phyloP scores from a whole-genome alignment of 2,888 invertebrate species.

The Hipparchia semele region DNA sequence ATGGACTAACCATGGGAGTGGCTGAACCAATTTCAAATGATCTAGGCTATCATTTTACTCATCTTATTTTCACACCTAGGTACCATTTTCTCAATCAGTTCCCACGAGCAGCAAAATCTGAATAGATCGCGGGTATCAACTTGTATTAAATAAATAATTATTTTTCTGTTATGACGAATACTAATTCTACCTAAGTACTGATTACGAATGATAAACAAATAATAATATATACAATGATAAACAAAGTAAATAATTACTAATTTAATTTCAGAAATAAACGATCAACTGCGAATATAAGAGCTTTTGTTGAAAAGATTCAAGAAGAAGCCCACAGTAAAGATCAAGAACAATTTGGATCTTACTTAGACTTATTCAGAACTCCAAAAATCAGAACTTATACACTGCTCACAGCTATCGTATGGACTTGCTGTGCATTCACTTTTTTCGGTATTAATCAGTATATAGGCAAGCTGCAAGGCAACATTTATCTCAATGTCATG shows the following conservation, averaged over 20 bases:
- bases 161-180: not conserved
- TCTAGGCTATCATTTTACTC: no score
- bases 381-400: slow-evolving; percentile 87
- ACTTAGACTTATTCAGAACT: slow-evolving; percentile 86
- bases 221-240: no score
- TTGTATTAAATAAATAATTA: no score
- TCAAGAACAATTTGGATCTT: slow-evolving; percentile 58
- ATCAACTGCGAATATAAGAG: slow-evolving; percentile 60
- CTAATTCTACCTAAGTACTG: no score
- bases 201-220: not conserved
- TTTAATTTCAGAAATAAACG: slow-evolving; percentile 67
- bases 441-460: slow-evolving; percentile 93
- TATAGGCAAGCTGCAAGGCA: slow-evolving; percentile 88
- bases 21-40: no score
- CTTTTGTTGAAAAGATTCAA: slow-evolving; percentile 62
- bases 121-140: no score
- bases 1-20: no score
- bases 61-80: no score
- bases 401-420: slow-evolving; percentile 86
- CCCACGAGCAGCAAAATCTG: no score
- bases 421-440: slow-evolving; percentile 91
- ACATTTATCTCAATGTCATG: slow-evolving; percentile 91
- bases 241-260: not conserved
- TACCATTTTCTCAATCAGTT: no score
- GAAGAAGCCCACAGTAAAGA: slow-evolving; percentile 49